Evolutionary conservation across 2,797 vertebrate species (phyloP), one percentile per base, ranked within the genome.

Genomic region (Enteromius radiatus): DNA sequence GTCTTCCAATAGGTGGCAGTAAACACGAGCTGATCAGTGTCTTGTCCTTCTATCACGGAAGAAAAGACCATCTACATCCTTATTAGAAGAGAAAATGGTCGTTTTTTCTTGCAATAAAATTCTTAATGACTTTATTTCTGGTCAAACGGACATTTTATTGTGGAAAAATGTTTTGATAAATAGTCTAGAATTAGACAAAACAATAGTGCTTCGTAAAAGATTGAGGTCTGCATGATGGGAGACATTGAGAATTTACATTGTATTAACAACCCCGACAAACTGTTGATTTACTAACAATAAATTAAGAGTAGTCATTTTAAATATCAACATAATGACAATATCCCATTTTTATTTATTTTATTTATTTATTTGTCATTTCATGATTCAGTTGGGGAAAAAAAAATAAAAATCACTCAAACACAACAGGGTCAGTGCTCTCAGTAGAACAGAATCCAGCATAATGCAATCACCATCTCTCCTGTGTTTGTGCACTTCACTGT

Each of bases 221-320:
- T 1, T 56, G 5, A 80, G 5, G 3, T 4, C 23, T 43, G 77
- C 28, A 23, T 54, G 17, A 43, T 14, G 23, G 6, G 19, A 11
- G 31, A 49, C 7, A 21, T 7, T 21, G 49, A 52, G 49, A 7
- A 8, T 64, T 15, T 7, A 19, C 68, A 2, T 17, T 68, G 3
- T 28, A 31, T 70, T 59, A 23, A 70, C 36, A 71, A 43, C 15
- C 1, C 23, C 8, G 21, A 49, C 2, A 41, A 52, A 80, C 26
- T 19, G 4, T n/a, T 38, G 1, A 21, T 54, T 79, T 19, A 23
- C 31, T 5, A 43, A 47, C 52, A 80, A 80, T 80, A 80, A 80
- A 61, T 71, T 17, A 80, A 43, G 26, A 61, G 12, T 2, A 61
- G 19, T 21, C 11, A 70, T 78, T 52, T 78, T 70, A 33, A 70